Base-by-base conservation (phyloP, 2,888 invertebrate species). In the Cheilosia vulpina region DNA sequence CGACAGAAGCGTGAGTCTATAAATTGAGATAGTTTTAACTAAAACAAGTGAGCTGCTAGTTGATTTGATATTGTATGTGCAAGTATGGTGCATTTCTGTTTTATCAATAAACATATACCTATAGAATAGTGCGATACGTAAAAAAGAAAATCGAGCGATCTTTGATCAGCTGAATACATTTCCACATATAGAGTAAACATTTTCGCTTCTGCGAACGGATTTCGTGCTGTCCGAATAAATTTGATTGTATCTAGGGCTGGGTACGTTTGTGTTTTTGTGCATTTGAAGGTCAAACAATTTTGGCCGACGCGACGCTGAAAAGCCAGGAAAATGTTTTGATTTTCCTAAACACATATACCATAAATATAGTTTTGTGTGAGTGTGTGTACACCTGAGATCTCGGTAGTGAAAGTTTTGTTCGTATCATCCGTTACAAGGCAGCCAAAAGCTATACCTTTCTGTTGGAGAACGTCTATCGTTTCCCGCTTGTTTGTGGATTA, bases 221-320 rank as follows among this genome's bases (percentile, higher is more conserved):
- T 68, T 77, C 15, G 60, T 45, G 55, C 38, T 71, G 62, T 71
- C 68, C 53, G 38, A 60, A 24, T 27, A 41, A 66, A 24, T 65
- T 75, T 38, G 63, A 55, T 24, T 55, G 55, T 57, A 47, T 63
- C 15, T 65, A 21, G 13, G 19, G 17, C 55, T 24, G 21, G 27
- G 11, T 27, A 34, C 63, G 63, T 19, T 50, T 53, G 24, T 43
- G 21, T 58, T 43, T 71, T 50, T 73, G 60, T 73, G 53, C 60
- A 53, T 68, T 75, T 81, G 75, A 81, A 81, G 80, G 80, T 81
- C 80, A 69, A 68, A 75, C 68, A 68, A 68, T 71, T 63, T 55
- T 57, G 63, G 47, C 41, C 34, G 60, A 63, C 47, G 34, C 68
- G 50, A 71, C 71, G 34, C 71, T 50, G 63, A 58, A 75, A 47